Evolutionary conservation across 2,888 invertebrate species (phyloP), one percentile per base, ranked within the genome.

Genomic region (Andrena camellia): DNA sequence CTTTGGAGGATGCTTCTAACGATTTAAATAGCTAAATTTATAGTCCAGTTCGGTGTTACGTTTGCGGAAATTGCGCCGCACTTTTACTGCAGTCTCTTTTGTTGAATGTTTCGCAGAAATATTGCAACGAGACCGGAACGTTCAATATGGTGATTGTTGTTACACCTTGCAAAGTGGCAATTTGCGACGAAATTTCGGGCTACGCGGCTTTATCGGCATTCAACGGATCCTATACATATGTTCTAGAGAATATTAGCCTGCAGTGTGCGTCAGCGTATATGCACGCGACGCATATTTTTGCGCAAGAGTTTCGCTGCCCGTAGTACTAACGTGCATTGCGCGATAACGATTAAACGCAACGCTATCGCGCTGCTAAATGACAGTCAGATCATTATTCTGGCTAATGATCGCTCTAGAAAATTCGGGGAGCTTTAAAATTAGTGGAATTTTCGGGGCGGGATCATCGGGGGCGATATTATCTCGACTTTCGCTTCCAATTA

Each of bases 131-230:
- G 31, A 26, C 48, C 66, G 23, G 17, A 57, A 10, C 26, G 50
- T 23, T 35, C 31, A 31, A 62, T 73, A 63, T 31, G 73, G 66
- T 31, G 68, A 68, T 68, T 63, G 69, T 48, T 54, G 70, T 70
- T 62, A 26, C 62, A 70, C 13, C 54, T 29, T 35, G 29, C 67
- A 31, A 74, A 69, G 42, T 50, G 62, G 54, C 57, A 77, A 77
- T 76, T 83, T 63, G 76, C 20, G 70, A 81, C 35, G 69, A 62
- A 81, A 81, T 72, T 77, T 77, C 54, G 50, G 20, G 64, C 54
- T 76, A 48, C 57, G 64, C 76, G 42, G 62, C 35, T 81, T 82
- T 71, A 78, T 78, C 82, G 82, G 74, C 82, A 78, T 74, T 78
- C 74, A 13, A 42, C 42, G 48, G 54, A 23, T 29, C 52, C 54